Base-by-base conservation (phyloP, 2,797 vertebrate species). In the Acanthurus leucopareius region DNA sequence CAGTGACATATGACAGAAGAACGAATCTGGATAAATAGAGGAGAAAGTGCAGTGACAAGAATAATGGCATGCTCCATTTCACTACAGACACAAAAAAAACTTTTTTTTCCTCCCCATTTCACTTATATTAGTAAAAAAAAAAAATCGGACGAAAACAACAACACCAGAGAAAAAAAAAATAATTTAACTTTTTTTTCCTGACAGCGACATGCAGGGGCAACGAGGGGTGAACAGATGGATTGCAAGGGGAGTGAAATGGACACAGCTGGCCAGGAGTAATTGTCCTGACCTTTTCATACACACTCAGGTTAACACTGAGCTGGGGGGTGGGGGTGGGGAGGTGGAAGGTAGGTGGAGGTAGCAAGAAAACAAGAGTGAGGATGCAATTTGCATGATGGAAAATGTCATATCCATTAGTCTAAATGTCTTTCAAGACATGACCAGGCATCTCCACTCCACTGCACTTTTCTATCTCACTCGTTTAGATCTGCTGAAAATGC, bases 201-300 rank as follows among this genome's bases (percentile, higher is more conserved):
- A 86, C 49, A 44, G 38, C 35, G 48, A 47, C 59, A 67, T 48
- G 48, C 61, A 54, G 58, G 20, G 52, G 5, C n/a, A 40, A 58
- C 9, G 64, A 45, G 32, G 53, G 73, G 25, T 47, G 70, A 84
- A 57, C 76, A 89, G 79, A 86, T 87, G 79, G 83, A 71, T 15
- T 17, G 44, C 75, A 88, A 75, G 71, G 73, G 54, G 72, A 84
- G 61, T 77, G 42, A 69, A 72, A 85, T 17, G 72, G 75, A 84
- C 83, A 75, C 80, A 89, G 80, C 68, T 85, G 81, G 79, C 17
- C 66, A 73, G 73, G 67, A 77, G 71, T 88, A 73, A 88, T 80
- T 85, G 69, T 79, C 61, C 61, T 77, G 85, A 90, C 90, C 88
- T 91, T 91, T 86, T 70, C 72, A 74, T 65, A 60, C 47, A 60